Evolutionary conservation across 2,113 vertebrate species (phyloP).

Genomic region (Mellivora capensis): DNA sequence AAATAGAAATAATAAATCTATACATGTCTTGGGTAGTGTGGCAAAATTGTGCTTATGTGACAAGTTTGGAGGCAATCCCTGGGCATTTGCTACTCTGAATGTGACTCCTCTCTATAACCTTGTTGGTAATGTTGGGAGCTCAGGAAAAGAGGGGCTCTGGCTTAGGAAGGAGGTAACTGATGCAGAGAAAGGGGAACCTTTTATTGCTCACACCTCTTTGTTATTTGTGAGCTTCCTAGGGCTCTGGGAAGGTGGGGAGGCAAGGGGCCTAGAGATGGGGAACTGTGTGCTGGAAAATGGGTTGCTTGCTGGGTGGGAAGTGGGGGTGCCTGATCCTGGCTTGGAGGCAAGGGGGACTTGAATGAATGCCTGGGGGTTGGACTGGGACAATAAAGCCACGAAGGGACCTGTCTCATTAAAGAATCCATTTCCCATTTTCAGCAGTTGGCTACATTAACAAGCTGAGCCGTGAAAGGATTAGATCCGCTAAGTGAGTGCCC

Average conservation of each 20-base stretch:
- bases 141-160: background rate
- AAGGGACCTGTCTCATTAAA: slow-evolving; percentile 74
- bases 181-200: slow-evolving; percentile 30
- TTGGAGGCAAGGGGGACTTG: slow-evolving; percentile 11
- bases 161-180: background rate
- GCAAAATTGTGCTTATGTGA: background rate
- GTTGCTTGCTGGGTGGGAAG: slow-evolving; percentile 69
- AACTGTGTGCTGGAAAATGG: slow-evolving; percentile 50
- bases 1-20: background rate
- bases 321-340: slow-evolving; percentile 42
- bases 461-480: slow-evolving; percentile 68
- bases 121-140: background rate
- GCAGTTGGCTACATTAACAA: slow-evolving; percentile 76
- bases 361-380: slow-evolving; percentile 69
- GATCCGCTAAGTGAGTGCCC: slow-evolving; percentile 66
- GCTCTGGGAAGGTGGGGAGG: slow-evolving; percentile 31
- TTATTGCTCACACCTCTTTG: slow-evolving; percentile 31
- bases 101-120: background rate
- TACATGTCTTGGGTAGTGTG: background rate
- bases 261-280: slow-evolving; percentile 47
- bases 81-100: background rate
- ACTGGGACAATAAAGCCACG: slow-evolving; percentile 70
- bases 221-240: slow-evolving; percentile 47
- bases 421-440: slow-evolving; percentile 78
- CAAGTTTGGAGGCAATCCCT: background rate